Percentiles rank a stretch among this genome's conserved stretches.
Conservation (phyloP, 1,140 invertebrate species). For the Drosophila elegans region DNA sequence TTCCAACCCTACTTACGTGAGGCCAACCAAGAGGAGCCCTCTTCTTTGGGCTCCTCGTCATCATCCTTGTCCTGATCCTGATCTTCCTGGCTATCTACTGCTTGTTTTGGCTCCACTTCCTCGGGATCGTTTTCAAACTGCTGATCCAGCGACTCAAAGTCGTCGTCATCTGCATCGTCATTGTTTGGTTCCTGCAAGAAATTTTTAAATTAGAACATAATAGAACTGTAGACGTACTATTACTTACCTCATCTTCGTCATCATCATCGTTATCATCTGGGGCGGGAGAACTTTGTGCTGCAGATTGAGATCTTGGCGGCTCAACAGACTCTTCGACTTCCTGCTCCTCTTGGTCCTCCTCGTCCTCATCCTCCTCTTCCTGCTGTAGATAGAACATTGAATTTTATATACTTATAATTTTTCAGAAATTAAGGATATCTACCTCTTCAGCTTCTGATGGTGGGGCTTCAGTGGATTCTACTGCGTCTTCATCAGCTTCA, state of each 20-base stretch:
- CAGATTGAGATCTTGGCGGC: slow-evolving; percentile 23
- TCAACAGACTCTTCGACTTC: slow-evolving; percentile 55
- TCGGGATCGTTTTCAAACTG: slow-evolving; percentile 84
- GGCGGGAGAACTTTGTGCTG: slow-evolving; percentile 35
- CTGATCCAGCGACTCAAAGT: slow-evolving; percentile 78
- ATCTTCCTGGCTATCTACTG: slow-evolving; percentile 50
- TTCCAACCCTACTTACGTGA: slow-evolving; percentile 71
- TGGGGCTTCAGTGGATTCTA: slow-evolving; percentile 38
- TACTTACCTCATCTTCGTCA: slow-evolving; percentile 37
- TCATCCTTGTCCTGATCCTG: slow-evolving; percentile 48
- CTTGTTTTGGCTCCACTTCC: slow-evolving; percentile 57
- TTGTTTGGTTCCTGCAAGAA: slow-evolving; percentile 6
- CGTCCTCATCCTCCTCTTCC: slow-evolving; percentile 14
- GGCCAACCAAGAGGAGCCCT: slow-evolving; percentile 70
- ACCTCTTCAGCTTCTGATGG: slow-evolving; percentile 31
- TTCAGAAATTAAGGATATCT: slow-evolving; percentile 37
- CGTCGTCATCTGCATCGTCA: slow-evolving; percentile 43
- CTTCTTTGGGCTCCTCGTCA: slow-evolving; percentile 74
- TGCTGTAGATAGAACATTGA: background rate
- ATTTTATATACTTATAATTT: no score
- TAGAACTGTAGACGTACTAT: background rate
- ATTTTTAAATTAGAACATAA: no score
- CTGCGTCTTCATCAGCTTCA: slow-evolving; percentile 27
- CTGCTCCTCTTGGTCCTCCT: slow-evolving; percentile 39
- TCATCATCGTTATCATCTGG: slow-evolving; percentile 47